Evolutionary conservation across 2,888 invertebrate species (phyloP).

Genomic region (Siphonodentalium dalli): DNA sequence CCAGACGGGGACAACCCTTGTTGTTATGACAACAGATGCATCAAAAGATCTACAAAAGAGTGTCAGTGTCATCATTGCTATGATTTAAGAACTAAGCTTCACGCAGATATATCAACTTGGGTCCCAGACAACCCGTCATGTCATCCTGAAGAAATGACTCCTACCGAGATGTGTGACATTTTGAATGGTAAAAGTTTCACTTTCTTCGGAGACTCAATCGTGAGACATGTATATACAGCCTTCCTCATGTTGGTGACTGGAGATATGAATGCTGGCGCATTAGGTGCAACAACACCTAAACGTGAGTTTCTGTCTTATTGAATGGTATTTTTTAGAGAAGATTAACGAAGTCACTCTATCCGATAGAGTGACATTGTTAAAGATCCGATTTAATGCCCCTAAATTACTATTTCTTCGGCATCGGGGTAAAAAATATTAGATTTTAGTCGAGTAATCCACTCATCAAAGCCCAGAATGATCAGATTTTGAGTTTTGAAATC

Average conservation of each 20-base stretch:
- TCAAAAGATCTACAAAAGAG: background rate
- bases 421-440: too few relatives aligned
- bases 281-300: too few relatives aligned
- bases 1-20: background rate
- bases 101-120: background rate
- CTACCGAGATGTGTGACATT: background rate
- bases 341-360: too few relatives aligned
- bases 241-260: slow-evolving; percentile 1
- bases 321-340: too few relatives aligned
- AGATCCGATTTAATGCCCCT: too few relatives aligned
- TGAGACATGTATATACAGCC: slow-evolving; percentile 2
- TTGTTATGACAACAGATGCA: slow-evolving; percentile 3
- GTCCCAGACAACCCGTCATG: background rate
- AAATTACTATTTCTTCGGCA: too few relatives aligned
- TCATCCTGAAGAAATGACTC: background rate
- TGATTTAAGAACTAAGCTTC: background rate
- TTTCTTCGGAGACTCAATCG: slow-evolving; percentile 4
- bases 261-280: slow-evolving; percentile 1
- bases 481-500: too few relatives aligned
- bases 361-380: too few relatives aligned
- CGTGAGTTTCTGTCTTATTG: too few relatives aligned
- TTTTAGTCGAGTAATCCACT: too few relatives aligned
- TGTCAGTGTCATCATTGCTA: background rate
- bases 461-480: too few relatives aligned
- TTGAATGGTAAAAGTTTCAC: background rate